Base-by-base conservation (phyloP, 2,888 invertebrate genomes). In the Philereme vetulata region DNA sequence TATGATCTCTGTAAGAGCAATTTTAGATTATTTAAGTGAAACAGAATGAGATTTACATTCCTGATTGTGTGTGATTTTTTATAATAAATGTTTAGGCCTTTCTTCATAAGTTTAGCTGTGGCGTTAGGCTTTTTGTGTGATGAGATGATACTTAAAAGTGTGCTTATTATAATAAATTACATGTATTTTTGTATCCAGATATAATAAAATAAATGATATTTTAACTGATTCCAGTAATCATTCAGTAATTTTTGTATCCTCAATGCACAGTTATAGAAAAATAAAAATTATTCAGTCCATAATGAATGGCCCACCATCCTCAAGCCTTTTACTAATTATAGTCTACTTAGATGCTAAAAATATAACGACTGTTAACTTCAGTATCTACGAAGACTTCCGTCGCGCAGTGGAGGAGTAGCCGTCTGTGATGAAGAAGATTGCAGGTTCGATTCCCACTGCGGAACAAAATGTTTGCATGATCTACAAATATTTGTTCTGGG, bases 181-280 rank as follows among this genome's bases (percentile, higher is more conserved):
- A 21, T 81, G 80, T 83, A 84, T 84, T 84, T 85, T 85, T 84
- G 74, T 83, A 82, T 71, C 67, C 74, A 72, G 82, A 72, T 80
- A 60, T 62, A 72, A 51, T 60, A 60, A 61, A 79, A 75, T 77
- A 82, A 84, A 82, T 65, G 64, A 67, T 72, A 64, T 75, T 67
- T 72, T 67, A 69, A 58, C 63, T 54, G 2, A 55, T 60, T 60
- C 36, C 47, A 10, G 38, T 38, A 50, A 21, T 34, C 6, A 35
- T 51, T 56, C 58, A 43, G n/a, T n/a, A 21, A 21, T 21, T 21
- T 21, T 21, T 21, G 21, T 21, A 21, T 21, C 21, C 1, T 2
- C n/a, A n/a, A 21, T 21, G 21, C 21, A 1, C 1, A 21, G 2
- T 21, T 21, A 21, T 21, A 21, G 21, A 21, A 21, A 21, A 21